Base-by-base conservation (phyloP, 2,888 invertebrate species). In the Quadroppia sp. region DNA sequence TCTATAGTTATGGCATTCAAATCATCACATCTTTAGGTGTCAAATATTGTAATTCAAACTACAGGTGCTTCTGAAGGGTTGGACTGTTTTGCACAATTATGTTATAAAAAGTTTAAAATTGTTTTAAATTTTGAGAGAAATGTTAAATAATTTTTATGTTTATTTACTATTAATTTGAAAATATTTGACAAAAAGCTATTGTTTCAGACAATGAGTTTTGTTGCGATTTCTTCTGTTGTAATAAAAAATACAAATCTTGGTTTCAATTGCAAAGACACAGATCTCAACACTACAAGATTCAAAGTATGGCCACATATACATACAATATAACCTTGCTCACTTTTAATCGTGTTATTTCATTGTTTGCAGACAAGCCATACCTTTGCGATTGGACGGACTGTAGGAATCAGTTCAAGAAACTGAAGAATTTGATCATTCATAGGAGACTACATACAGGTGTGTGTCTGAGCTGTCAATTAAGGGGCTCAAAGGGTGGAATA, bases 241-340 rank as follows among this genome's bases (percentile, higher is more conserved):
- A 64, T 11, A 64, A 36, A 28, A 64, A 32, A 32, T 64, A 36
- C 32, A 64, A 64, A 32, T 64, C 61, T n/a, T 64, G 61, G 61
- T 64, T 64, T 64, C 61, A 64, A 64, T 64, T 64, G 61, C 61
- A 64, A 64, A 64, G 61, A 64, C 61, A 64, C 28, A 23, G 61
- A 30, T 64, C 32, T 64, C 30, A 28, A 28, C 61, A 64, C 28
- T 36, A 25, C n/a, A 64, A 64, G 36, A 15, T 11, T 30, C 36
- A 30, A 64, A 36, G 61, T 64, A 32, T n/a, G 13, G 56, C 15
- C 7, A 9, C 15, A 13, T 13, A 13, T 56, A 15, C 6, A 13
- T 13, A 56, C 7, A 25, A 7, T 13, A 56, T 28, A 2, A 20
- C 28, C 23, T 36, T 25, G 25, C 11, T 59, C 25, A 23, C 7